Percentiles rank a stretch among this genome's conserved stretches.
Evolutionary conservation across 2,888 invertebrate genomes (phyloP).

Genomic region (Polyommatus icarus): DNA sequence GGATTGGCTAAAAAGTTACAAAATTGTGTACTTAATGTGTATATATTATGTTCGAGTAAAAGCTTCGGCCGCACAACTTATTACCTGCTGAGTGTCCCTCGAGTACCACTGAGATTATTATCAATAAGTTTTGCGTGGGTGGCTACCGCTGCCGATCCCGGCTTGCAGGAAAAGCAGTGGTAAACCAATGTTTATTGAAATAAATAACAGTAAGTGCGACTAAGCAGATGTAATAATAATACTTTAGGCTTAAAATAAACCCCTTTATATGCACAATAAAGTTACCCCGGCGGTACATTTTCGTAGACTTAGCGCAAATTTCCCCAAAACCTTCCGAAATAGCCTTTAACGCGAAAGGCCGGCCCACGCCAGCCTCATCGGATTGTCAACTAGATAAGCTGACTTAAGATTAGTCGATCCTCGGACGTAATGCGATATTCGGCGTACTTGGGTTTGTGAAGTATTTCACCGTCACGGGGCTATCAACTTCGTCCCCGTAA

Average conservation of each 20-base stretch:
- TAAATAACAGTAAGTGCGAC: neutral
- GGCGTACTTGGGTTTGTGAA: neutral
- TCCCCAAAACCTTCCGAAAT: neutral
- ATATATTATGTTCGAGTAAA: too few species aligned
- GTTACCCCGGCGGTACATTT: neutral
- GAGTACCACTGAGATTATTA: too few species aligned
- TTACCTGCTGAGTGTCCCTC: too few species aligned
- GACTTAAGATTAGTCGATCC: neutral
- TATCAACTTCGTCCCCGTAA: neutral
- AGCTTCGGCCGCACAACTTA: too few species aligned
- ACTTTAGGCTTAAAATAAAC: constrained; percentile 3
- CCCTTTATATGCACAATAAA: constrained; percentile 4
- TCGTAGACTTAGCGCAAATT: neutral
- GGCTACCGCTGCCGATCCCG: too few species aligned
- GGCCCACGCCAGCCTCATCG: neutral
- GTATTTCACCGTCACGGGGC: neutral
- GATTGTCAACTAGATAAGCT: neutral
- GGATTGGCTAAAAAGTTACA: too few species aligned
- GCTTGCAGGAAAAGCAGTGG: too few species aligned
- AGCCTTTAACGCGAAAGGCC: neutral
- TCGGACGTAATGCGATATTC: neutral
- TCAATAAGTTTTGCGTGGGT: too few species aligned
- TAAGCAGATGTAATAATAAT: neutral
- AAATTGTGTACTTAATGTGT: too few species aligned
- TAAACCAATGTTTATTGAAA: too few species aligned